Evolutionary conservation across 2,888 invertebrate species (phyloP).

Genomic region (Ellobium chinense): DNA sequence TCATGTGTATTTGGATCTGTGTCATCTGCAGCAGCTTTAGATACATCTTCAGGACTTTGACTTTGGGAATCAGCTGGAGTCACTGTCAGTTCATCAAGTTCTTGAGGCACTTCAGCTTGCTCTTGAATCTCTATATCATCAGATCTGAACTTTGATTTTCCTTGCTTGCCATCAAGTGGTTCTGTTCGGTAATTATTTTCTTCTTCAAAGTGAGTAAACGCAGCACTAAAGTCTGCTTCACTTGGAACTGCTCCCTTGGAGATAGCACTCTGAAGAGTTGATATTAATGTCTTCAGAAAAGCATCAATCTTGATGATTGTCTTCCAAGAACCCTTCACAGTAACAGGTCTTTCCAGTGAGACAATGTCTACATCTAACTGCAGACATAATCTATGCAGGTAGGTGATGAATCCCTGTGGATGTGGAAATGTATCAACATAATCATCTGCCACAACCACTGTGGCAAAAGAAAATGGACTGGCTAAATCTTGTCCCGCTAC

Average conservation of each 20-base stretch:
- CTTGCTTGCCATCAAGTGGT: neutral
- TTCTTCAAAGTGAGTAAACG: constrained; percentile 31
- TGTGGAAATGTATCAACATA: constrained; percentile 48
- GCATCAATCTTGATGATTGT: constrained; percentile 28
- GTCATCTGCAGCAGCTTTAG: neutral
- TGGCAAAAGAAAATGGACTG: constrained; percentile 48
- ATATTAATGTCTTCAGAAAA: constrained; percentile 33
- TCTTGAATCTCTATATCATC: no score
- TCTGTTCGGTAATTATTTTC: neutral
- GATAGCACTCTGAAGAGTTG: constrained; percentile 14
- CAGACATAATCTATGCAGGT: constrained; percentile 11
- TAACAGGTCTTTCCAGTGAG: constrained; percentile 22
- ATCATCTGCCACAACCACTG: constrained; percentile 50
- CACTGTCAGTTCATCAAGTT: neutral
- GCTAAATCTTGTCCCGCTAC: neutral
- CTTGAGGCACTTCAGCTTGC: no score
- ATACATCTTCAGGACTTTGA: neutral
- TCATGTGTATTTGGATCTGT: neutral
- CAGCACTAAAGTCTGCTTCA: constrained; percentile 27
- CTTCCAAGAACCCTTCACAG: constrained; percentile 25
- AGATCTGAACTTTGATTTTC: no score
- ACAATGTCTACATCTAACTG: constrained; percentile 28
- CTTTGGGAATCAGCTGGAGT: neutral
- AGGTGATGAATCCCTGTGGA: constrained; percentile 22
- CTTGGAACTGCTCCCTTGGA: constrained; percentile 1